Conservation (phyloP, 2,888 invertebrate genomes). For the Caenorhabditis japonica region DNA sequence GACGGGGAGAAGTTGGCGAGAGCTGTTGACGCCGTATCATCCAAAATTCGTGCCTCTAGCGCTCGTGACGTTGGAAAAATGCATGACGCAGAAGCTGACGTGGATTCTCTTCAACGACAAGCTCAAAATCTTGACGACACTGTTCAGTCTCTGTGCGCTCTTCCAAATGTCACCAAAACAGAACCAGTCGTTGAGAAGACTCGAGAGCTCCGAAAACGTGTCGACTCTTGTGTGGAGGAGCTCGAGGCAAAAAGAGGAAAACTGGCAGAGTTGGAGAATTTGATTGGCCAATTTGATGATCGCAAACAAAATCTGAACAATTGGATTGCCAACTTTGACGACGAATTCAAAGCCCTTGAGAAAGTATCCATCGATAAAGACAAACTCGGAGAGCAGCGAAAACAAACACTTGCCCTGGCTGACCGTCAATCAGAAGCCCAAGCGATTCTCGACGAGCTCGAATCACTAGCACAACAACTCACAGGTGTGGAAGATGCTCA, state of each 20-base stretch:
- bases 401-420: conserved; percentile 28
- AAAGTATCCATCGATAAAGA: conserved; percentile 50
- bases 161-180: conserved; percentile 59
- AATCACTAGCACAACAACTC: conserved; percentile 28
- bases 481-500: conserved; percentile 14
- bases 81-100: conserved; percentile 40
- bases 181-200: conserved; percentile 36
- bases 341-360: conserved; percentile 49
- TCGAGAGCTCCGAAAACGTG: conserved; percentile 30
- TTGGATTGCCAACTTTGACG: conserved; percentile 45
- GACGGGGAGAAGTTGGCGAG: conserved; percentile 51
- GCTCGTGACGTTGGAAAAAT: conserved; percentile 39
- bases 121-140: conserved; percentile 51
- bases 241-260: conserved; percentile 44
- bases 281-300: conserved; percentile 49
- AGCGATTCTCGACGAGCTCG: conserved; percentile 48
- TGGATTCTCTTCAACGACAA: conserved; percentile 34
- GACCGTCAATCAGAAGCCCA: conserved; percentile 43
- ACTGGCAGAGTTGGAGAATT: conserved; percentile 33
- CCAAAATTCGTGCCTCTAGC: conserved; percentile 35
- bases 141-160: conserved; percentile 30
- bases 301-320: conserved; percentile 28
- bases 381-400: conserved; percentile 49
- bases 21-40: conserved; percentile 31
- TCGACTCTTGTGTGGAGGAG: conserved; percentile 45